phyloP scores from a whole-genome alignment of 2,888 invertebrate genomes.

The Synanthedon vespiformis region DNA sequence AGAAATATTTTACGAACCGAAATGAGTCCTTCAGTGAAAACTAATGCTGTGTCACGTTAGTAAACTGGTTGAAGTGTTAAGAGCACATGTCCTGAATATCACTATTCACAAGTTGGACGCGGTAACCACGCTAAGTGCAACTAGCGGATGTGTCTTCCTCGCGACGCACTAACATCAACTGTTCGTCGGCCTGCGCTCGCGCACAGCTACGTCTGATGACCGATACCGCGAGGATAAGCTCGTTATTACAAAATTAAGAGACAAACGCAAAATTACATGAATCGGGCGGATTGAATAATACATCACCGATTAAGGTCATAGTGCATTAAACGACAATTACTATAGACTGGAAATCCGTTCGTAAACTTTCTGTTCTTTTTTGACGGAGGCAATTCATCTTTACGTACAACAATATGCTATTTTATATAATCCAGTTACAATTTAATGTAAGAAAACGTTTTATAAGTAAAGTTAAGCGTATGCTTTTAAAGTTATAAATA shows the following conservation, averaged over 20 bases:
- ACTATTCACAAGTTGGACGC: slow-evolving; percentile 17
- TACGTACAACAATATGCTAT: too few relatives aligned
- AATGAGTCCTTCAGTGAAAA: too few relatives aligned
- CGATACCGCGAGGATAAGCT: slow-evolving; percentile 44
- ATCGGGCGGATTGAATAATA: not conserved
- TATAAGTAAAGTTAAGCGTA: too few relatives aligned
- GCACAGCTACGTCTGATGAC: slow-evolving; percentile 46
- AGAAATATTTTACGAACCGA: too few relatives aligned
- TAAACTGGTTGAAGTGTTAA: not conserved
- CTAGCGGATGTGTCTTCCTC: slow-evolving; percentile 61
- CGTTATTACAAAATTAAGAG: slow-evolving; percentile 24
- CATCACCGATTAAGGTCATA: not conserved
- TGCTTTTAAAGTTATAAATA: too few relatives aligned
- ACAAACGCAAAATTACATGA: slow-evolving; percentile 7
- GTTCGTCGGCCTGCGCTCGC: slow-evolving; percentile 21
- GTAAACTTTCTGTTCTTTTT: too few relatives aligned
- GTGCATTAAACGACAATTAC: not conserved
- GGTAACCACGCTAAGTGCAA: slow-evolving; percentile 21
- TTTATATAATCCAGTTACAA: too few relatives aligned
- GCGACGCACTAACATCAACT: slow-evolving; percentile 60
- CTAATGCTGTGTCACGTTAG: not conserved
- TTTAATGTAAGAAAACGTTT: too few relatives aligned
- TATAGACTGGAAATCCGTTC: not conserved
- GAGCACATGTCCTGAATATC: slow-evolving; percentile 7
- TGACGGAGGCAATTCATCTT: too few relatives aligned